phyloP scores from a whole-genome alignment of 2,113 vertebrate genomes.

The Pongo abelii region DNA sequence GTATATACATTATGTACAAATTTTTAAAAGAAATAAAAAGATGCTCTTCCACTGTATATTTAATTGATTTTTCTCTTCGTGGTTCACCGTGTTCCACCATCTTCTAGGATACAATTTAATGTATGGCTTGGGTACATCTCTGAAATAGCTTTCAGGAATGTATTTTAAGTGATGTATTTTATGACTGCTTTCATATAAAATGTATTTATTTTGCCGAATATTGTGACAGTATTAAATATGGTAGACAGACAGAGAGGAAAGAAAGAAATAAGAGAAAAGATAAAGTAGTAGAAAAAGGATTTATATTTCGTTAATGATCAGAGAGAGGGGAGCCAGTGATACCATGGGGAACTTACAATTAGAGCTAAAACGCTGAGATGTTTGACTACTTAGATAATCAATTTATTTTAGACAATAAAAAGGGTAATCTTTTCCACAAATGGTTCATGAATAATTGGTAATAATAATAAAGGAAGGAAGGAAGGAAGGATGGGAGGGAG shows the following conservation, averaged over 20 bases:
- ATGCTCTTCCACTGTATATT: not conserved
- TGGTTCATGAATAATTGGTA: not conserved
- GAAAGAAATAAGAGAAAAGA: not conserved
- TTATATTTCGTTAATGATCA: not conserved
- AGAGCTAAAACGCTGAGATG: not conserved
- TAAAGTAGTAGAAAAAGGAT: not conserved
- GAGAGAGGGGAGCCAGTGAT: not conserved
- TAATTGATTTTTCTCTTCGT: not conserved
- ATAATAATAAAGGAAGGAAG: not conserved
- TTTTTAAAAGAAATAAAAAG: not conserved
- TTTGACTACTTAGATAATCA: not conserved
- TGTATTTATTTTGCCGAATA: not conserved
- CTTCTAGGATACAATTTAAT: not conserved
- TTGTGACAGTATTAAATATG: not conserved
- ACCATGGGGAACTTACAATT: not conserved
- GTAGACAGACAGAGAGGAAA: not conserved
- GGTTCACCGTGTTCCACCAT: not conserved
- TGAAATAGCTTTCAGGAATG: not conserved
- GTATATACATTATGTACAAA: not conserved
- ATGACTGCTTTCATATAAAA: not conserved
- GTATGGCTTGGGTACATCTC: not conserved
- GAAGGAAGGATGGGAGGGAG: no score
- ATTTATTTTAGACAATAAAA: not conserved
- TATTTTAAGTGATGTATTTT: not conserved
- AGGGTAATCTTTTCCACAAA: not conserved